phyloP scores from a whole-genome alignment of 2,797 vertebrate genomes.

The Acrossocheilus wenchowensis region DNA sequence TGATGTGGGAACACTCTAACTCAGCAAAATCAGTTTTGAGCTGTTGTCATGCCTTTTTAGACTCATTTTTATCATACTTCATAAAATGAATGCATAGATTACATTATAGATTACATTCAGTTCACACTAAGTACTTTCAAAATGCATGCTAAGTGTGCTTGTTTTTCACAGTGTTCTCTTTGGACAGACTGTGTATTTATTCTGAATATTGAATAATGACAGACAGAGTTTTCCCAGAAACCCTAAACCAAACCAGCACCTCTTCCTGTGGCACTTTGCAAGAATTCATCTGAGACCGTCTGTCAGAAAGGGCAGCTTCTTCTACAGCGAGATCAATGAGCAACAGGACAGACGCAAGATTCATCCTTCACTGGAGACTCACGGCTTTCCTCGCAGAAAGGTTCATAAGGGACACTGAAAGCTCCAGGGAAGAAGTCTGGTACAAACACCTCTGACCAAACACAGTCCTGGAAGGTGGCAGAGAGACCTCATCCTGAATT shows the following conservation, averaged over 20 bases:
- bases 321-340: conserved; percentile 7
- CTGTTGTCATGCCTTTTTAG: neutral
- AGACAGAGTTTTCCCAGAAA: neutral
- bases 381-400: neutral
- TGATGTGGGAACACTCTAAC: too few species aligned
- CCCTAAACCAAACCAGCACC: neutral
- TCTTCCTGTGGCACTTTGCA: neutral
- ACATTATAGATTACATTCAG: neutral
- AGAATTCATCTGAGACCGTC: neutral
- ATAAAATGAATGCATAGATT: neutral
- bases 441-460: conserved; percentile 8
- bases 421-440: neutral
- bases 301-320: neutral
- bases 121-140: neutral
- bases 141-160: neutral
- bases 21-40: neutral
- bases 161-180: neutral
- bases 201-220: neutral
- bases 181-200: neutral
- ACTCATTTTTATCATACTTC: neutral
- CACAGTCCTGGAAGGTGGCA: neutral
- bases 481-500: neutral
- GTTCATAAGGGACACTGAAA: neutral
- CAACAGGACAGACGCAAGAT: neutral
- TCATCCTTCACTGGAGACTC: conserved; percentile 16